Base-by-base conservation (phyloP, 2,797 vertebrate species). In the Anas acuta region DNA sequence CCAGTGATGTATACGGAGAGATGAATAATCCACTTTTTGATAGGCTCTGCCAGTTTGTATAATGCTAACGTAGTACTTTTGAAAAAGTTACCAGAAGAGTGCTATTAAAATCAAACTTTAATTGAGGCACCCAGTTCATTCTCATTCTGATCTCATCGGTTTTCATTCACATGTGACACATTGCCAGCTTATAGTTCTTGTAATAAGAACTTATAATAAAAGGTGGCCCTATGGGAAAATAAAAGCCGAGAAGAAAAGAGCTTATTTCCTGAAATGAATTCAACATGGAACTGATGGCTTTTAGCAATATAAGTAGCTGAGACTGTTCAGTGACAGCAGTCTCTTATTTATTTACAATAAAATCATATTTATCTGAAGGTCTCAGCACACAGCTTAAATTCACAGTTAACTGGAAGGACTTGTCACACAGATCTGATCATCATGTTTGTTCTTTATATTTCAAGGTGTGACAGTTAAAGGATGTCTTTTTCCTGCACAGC, bases 141-240 rank as follows among this genome's bases (percentile, higher is more conserved):
- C 58, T 91, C 87, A 73, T 91, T 89, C 94, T 85, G 70, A 77
- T 95, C 92, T 92, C 61, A 84, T 60, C 58, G 78, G 49, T 83
- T 96, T 93, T 84, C 75, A 87, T 90, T 96, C 77, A 88, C 49
- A 35, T 67, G 18, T 53, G 82, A 94, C 22, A 91, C 7, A 0
- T 47, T 96, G 60, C 62, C 87, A 88, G 45, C 61, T 96, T 87
- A 76, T 54, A 83, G 54, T 28, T 87, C 65, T 49, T 85, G 80
- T 71, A 93, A 84, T 93, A 94, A 95, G 95, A 78, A 71, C 8
- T 87, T 93, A 61, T 58, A 94, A 88, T 90, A 90, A 97, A 96
- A 76, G 25, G 51, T 85, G 53, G 9, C 41, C 80, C 90, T 88
- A 35, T 49, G 77, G 76, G 75, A 95, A 87, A 91, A 84, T 94